Base-by-base conservation (phyloP, 2,888 invertebrate genomes). In the Amiota minor region DNA sequence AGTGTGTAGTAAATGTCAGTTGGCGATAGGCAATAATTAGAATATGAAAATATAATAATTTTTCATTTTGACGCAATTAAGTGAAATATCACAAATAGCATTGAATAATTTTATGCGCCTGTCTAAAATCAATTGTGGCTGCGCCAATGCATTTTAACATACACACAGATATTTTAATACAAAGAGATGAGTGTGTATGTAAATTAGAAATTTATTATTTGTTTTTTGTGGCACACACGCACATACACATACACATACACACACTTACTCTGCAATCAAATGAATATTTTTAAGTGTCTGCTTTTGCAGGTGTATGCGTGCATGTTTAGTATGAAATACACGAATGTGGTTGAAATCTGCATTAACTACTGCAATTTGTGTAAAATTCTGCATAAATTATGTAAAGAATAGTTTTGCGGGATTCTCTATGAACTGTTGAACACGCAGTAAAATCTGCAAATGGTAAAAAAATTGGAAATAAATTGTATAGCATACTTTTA, bases 341-440 rank as follows among this genome's bases (percentile, higher is more conserved):
- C 79, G 77, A 81, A 86, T 86, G 85, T 75, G 83, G 84, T 83
- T 77, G 77, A 84, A 86, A 86, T 83, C 83, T 83, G 83, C 85
- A 83, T 83, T 86, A 83, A 86, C 86, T 86, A 84, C 84, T 80
- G 86, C 83, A 83, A 83, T 83, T 83, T 83, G 83, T 84, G 76
- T 83, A 76, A 77, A 84, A 86, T 83, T 83, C 76, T 75, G 78
- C 76, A 83, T 83, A 83, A 83, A 83, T 86, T 86, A 86, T 83
- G 85, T 81, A 86, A 83, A 86, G 86, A 83, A 86, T 86, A 78
- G 81, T 82, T 82, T 76, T 78, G 78, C 68, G 78, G 78, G 76
- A 72, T 76, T 82, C 80, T 79, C 81, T 78, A 86, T 83, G 83
- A 78, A 77, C 80, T 75, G 71, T 71, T 53, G 53, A 49, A 18